Base-by-base conservation (phyloP, 1,140 invertebrate genomes). In the Eriocheir sinensis region DNA sequence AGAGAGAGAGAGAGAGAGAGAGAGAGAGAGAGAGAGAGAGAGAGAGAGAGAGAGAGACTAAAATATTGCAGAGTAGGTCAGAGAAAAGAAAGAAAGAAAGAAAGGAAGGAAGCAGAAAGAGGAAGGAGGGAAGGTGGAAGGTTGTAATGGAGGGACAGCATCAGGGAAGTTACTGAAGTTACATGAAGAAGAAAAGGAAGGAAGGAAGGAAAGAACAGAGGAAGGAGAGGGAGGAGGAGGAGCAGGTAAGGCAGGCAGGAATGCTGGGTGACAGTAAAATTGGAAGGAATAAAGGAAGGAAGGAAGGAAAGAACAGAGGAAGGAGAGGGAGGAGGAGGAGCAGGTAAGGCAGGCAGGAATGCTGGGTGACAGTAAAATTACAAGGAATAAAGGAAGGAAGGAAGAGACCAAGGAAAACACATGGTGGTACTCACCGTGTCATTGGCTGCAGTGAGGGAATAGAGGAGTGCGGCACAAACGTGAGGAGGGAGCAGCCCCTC, bases 401-500 rank as follows among this genome's bases (percentile, higher is more conserved):
- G 34, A 89, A 89, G 27, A 36, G 27, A 89, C 6, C 27, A 89
- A 89, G 40, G 38, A 27, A 34, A 40, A 89, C 4, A 40, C 8
- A 36, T n/a, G n/a, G n/a, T 32, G 40, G 48, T n/a, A 89, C 88
- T 89, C 0, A 89, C 88, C 40, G 88, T n/a, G 27, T 89, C n/a
- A 0, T 21, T 44, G 8, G 40, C 88, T 44, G 6, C 30, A 15
- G 88, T 53, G 27, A 93, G 83, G 4, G 44, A n/a, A 89, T 88
- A 93, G 0, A 89, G 85, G 0, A 93, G 36, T n/a, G 85, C 32
- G 27, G 38, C 53, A 27, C n/a, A 79, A 27, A 80, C 89, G 93
- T 88, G 89, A 30, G n/a, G 92, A 60, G 60, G 60, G 6, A n/a
- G 4, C 21, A 8, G 0, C n/a, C 40, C 60, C 12, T 30, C 30